A percentile compares a stretch with the other conserved stretches of the same genome.
Evolutionary conservation across 2,888 invertebrate genomes (phyloP).

Genomic region (Scelioninae gen. 1): DNA sequence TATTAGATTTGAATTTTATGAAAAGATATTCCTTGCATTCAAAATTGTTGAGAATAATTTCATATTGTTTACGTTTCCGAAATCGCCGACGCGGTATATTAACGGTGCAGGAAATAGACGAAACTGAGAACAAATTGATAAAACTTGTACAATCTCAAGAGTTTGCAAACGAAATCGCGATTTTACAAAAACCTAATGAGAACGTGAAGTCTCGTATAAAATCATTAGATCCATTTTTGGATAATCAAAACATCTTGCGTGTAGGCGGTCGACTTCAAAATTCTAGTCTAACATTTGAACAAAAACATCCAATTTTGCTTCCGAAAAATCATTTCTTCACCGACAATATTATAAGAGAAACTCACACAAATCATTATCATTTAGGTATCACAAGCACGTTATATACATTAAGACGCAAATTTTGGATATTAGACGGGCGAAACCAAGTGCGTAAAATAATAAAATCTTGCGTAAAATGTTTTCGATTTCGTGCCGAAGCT

Average conservation of each 20-base stretch:
- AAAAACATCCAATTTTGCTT: background rate
- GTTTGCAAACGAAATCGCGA: background rate
- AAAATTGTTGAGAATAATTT: background rate
- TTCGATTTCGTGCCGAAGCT: background rate
- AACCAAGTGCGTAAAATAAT: too few species aligned
- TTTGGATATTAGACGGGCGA: too few species aligned
- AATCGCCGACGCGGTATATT: background rate
- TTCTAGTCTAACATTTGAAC: background rate
- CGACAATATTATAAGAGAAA: background rate
- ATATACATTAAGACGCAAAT: background rate
- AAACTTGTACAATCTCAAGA: background rate
- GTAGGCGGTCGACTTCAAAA: background rate
- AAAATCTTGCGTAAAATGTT: background rate
- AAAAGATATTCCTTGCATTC: background rate
- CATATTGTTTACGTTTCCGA: background rate
- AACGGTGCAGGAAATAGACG: background rate
- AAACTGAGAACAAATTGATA: background rate
- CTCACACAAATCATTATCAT: conserved; percentile 31
- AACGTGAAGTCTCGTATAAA: background rate
- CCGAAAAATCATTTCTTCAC: background rate
- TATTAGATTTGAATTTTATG: background rate
- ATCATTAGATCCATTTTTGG: background rate
- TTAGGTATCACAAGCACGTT: background rate
- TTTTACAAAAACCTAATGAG: background rate
- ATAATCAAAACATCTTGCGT: background rate